Evolutionary conservation across 2,888 invertebrate genomes (phyloP), one percentile per base, ranked within the genome.

Genomic region (Autographa gamma): DNA sequence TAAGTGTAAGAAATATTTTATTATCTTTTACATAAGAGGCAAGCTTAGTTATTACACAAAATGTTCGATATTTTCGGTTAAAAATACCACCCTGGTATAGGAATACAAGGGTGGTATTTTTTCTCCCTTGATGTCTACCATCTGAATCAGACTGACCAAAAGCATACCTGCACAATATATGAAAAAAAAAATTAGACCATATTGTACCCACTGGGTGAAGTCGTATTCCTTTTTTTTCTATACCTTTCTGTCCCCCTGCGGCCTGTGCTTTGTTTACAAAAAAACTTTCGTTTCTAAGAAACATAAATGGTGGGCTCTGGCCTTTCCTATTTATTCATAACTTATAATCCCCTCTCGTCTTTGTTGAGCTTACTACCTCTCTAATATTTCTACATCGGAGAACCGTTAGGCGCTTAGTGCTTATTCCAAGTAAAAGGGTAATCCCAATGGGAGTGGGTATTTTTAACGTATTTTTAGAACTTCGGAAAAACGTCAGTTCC

Each of bases 121-220:
- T 82, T 83, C 69, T 83, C 64, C 64, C 25, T 81, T 74, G 76
- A 71, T 60, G 73, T 64, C 73, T 62, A 56, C 59, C 69, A 69
- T 69, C 76, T 75, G 81, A 75, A 67, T 78, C 73, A 71, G 71
- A 65, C 25, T 25, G 8, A 56, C 56, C 11, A 14, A 56, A 11
- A 25, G 14, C 56, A 63, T 77, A 83, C 81, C 81, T 81, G 83
- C 65, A 52, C 61, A 60, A 63, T 73, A 65, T 63, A 63, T 75
- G 74, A 69, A 75, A 81, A 72, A 81, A 72, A 72, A 83, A 78
- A 71, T 80, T 71, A 64, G 69, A 69, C 64, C 59, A 59, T 70
- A 79, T 32, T 66, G 63, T 76, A 79, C 69, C 84, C 34, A 62
- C 70, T 73, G 79, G 81, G 65, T 77, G 75, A 67, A 60, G 63